Base-by-base conservation (phyloP, 1,140 invertebrate species). In the Zaprionus lachaisei region DNA sequence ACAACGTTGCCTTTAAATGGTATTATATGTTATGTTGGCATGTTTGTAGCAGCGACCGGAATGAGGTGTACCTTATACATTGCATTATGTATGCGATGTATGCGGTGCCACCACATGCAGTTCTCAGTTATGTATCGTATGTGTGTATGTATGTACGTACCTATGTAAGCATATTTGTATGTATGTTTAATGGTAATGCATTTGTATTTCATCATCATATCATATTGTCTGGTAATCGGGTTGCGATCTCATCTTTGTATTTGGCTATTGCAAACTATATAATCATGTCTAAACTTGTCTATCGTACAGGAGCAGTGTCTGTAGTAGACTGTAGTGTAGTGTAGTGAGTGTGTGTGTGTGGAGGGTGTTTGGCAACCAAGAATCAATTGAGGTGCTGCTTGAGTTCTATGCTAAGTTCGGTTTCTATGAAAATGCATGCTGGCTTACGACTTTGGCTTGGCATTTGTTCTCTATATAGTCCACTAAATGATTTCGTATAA, bases 201-300 rank as follows among this genome's bases (percentile, higher is more conserved):
- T 79, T 82, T 80, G 55, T 80, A 26, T 38, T 55, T 26, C 37
- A 34, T 38, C 68, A 47, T 38, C 71, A 47, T 73, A 68, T 91
- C 72, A 86, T 91, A 91, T 90, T 90, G 85, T 90, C 85, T 85
- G 82, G 83, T 86, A 86, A 87, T 87, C 79, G 86, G 60, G 63
- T 65, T 72, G 57, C 31, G 34, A 73, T 71, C 24, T 63, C 37
- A 26, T 64, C 65, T 44, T 17, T 2, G 2, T 56, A 56, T 69
- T 79, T 75, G 77, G 73, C 83, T 87, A 81, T 81, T 76, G 83
- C 61, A 89, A 86, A 86, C 47, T 20, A 83, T 89, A 83, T 57
- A 89, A 54, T 75, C 67, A 56, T 64, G 66, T 78, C 57, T 72
- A 34, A 17, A 47, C 41, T 47, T 47, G 41, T 47, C n/a, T 47